Evolutionary conservation across 2,113 vertebrate genomes (phyloP), one percentile per base, ranked within the genome.

Genomic region (Numida meleagris): DNA sequence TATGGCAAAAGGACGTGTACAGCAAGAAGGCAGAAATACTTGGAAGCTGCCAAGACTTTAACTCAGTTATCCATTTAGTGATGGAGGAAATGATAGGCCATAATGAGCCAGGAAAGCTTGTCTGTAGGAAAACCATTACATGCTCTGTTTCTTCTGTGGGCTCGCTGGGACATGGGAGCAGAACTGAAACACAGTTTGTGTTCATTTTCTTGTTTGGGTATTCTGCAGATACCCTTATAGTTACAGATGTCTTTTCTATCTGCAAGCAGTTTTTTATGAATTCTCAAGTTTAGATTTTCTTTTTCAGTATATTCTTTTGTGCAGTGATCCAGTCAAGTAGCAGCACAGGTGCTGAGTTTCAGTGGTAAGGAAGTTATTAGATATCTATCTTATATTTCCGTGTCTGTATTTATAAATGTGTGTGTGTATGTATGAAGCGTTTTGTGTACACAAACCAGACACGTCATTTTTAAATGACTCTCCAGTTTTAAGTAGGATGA

Each of bases 71-170:
- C 84, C 55, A 27, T 89, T 73, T 75, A 82, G 67, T 42, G 58
- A 66, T 92, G 89, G 84, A 95, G 84, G 76, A 82, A 91, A 53
- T 78, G 21, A 80, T 23, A 82, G 67, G 14, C 62, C 18, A 6
- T 65, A 68, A 90, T 43, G 42, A 95, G 87, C 58, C 84, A 79
- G 89, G 91, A 92, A 92, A 94, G 31, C 62, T 92, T 57, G 66
- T 84, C 74, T 92, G 74, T 74, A 90, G 92, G 83, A 89, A 94
- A 92, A 79, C 33, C 53, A 45, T 7, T 82, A 50, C 82, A 23
- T 50, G 9, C 29, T 62, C 59, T 3, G 0, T 27, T 48, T 25
- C 42, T 72, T 48, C 45, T 57, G 13, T 51, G 77, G 59, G 8
- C 79, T 62, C 29, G 29, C 24, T 75, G 80, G 33, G 53, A 45